These are phyloP conservation scores for Eulemur rubriventer DNA, from an alignment of 2,797 vertebrate genomes.

Conservation along the genomic window DNA sequence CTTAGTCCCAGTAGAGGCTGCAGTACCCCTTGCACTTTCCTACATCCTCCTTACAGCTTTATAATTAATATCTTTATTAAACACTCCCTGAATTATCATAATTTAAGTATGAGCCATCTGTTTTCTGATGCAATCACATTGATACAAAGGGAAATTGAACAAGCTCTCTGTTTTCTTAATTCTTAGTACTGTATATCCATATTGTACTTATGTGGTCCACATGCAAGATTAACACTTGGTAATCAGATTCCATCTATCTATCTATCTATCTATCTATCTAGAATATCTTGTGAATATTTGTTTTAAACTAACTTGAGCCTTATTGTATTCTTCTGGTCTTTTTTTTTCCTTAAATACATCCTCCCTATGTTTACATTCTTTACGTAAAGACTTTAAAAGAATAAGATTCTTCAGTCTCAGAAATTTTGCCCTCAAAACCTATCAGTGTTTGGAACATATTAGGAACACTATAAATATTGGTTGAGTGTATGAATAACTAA, in stretches of 20 bases:
- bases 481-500: neutral
- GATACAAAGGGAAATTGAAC: neutral
- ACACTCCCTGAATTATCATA: neutral
- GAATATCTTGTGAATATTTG: neutral
- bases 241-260: neutral
- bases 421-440: neutral
- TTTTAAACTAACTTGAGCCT: neutral
- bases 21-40: neutral
- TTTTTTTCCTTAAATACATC: neutral
- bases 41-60: neutral
- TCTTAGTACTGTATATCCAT: neutral
- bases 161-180: neutral
- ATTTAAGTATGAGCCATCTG: neutral
- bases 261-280: neutral
- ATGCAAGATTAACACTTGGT: neutral
- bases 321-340: neutral
- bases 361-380: neutral
- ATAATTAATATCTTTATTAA: neutral
- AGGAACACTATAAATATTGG: neutral
- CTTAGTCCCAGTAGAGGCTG: neutral
- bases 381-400: neutral
- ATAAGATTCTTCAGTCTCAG: neutral
- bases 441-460: neutral
- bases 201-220: neutral
- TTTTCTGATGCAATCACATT: neutral